A percentile compares a stretch with the other conserved stretches of the same genome.
phyloP scores from a whole-genome alignment of 2,888 invertebrate species.

The Oegoconia quadripuncta region DNA sequence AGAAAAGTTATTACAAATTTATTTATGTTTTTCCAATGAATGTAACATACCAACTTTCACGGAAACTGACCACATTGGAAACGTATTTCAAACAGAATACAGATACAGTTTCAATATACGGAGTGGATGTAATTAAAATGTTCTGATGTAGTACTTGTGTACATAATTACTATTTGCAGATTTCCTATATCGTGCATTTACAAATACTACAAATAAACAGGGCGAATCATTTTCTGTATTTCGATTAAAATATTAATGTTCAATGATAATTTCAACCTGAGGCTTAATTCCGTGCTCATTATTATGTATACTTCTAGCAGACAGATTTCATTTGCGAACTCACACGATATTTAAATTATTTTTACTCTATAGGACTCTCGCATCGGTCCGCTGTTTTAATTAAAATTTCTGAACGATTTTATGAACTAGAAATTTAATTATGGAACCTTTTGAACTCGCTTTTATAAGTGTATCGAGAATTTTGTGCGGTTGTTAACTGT shows the following conservation, averaged over 20 bases:
- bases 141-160: too few species aligned
- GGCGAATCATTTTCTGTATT: neutral
- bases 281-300: neutral
- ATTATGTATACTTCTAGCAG: neutral
- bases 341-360: constrained; percentile 21
- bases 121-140: too few species aligned
- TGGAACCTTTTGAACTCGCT: constrained; percentile 21
- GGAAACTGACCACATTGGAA: too few species aligned
- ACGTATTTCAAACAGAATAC: too few species aligned
- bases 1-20: too few species aligned
- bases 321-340: neutral
- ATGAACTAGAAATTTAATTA: constrained; percentile 33
- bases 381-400: constrained; percentile 22
- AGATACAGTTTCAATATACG: too few species aligned
- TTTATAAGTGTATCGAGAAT: constrained; percentile 26
- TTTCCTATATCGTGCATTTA: too few species aligned
- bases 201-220: neutral
- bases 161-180: too few species aligned
- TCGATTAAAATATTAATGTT: neutral
- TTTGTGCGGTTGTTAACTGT: constrained; percentile 28
- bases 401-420: constrained; percentile 29
- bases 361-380: constrained; percentile 6
- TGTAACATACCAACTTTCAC: too few species aligned
- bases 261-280: neutral
- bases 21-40: too few species aligned